Conservation (phyloP, 2,113 vertebrate species). For the Sitta europaea region DNA sequence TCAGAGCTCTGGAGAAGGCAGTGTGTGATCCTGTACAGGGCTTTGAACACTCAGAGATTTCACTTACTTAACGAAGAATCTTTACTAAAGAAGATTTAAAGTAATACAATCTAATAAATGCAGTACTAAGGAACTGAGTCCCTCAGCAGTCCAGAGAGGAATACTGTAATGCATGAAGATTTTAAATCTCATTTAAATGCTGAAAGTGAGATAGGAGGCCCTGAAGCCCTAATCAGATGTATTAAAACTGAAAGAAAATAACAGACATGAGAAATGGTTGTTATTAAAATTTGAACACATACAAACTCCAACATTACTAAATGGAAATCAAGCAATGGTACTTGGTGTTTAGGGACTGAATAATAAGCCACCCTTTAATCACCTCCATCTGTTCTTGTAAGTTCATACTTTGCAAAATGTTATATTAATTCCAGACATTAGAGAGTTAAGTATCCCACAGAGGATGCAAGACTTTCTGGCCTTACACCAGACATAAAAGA, state of each 20-base stretch:
- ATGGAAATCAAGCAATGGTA: not conserved
- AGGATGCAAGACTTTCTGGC: not conserved
- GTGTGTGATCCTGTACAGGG: not conserved
- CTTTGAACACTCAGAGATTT: not conserved
- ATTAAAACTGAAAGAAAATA: slow-evolving; percentile 58
- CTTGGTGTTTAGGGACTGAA: not conserved
- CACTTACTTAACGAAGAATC: not conserved
- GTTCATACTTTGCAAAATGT: not conserved
- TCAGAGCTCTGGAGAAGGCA: not conserved
- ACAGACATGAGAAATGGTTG: slow-evolving; percentile 19
- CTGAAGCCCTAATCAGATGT: not conserved
- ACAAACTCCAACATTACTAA: not conserved
- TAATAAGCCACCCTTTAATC: slow-evolving; percentile 4
- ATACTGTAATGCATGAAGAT: not conserved
- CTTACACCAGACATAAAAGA: not conserved
- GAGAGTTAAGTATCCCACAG: not conserved
- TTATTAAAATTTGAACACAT: slow-evolving; percentile 47
- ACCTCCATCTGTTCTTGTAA: not conserved
- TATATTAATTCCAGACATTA: not conserved
- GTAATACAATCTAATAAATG: not conserved
- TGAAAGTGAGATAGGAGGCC: not conserved
- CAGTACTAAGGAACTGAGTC: not conserved
- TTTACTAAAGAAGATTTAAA: not conserved
- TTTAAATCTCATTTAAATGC: not conserved
- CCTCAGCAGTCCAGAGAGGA: not conserved